Conservation (phyloP, 2,888 invertebrate species). For the Aleiodes alternator region DNA sequence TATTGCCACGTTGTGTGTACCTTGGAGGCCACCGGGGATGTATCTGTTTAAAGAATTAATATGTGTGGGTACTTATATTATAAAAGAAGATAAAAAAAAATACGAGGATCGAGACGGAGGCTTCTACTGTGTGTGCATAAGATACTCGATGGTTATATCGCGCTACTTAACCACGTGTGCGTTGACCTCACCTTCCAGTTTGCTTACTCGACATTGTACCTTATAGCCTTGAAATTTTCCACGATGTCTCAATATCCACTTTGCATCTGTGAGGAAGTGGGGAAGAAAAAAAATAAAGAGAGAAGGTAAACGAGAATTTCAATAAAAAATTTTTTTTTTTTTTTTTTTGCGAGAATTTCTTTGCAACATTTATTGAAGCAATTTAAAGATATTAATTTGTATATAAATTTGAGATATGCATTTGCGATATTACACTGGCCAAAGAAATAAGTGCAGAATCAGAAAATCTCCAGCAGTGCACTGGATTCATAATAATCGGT, state of each 20-base stretch:
- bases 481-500: background rate
- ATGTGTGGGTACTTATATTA: conserved; percentile 11
- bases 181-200: conserved; percentile 12
- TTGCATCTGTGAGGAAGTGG: background rate
- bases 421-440: no score
- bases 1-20: background rate
- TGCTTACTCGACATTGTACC: background rate
- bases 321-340: no score
- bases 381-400: no score
- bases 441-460: no score
- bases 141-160: background rate
- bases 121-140: conserved; percentile 10
- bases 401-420: no score
- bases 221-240: background rate
- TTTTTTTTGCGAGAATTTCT: no score
- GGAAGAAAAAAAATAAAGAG: no score
- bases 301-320: no score
- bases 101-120: background rate
- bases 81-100: conserved; percentile 1
- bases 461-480: no score
- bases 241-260: background rate
- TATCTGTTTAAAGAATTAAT: conserved; percentile 12
- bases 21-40: conserved; percentile 24
- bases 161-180: background rate
- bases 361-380: no score